Evolutionary conservation across 2,888 invertebrate species (phyloP).

Genomic region (Pandemis heparana): DNA sequence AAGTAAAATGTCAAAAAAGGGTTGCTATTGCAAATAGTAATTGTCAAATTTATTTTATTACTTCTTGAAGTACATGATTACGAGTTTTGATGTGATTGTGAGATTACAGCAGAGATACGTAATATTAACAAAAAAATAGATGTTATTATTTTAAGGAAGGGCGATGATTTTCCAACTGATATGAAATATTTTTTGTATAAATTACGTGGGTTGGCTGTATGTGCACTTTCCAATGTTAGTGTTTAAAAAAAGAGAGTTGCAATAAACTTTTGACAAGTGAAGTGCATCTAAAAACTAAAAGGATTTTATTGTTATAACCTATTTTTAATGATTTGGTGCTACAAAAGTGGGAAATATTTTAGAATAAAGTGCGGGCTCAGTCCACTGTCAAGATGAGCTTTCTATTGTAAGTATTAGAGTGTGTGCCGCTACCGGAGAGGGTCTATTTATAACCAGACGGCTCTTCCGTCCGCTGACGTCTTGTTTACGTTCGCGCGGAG

Average conservation of each 20-base stretch:
- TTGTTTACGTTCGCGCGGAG: conserved; percentile 69
- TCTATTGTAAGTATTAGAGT: conserved; percentile 85
- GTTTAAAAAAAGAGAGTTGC: conserved; percentile 43
- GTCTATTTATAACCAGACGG: conserved; percentile 72
- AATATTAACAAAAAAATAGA: background rate
- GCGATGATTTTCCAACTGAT: background rate
- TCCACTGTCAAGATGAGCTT: conserved; percentile 84
- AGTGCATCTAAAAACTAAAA: conserved; percentile 51
- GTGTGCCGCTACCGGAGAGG: conserved; percentile 46
- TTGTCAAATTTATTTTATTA: background rate
- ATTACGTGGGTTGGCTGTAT: conserved; percentile 4
- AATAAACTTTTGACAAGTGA: conserved; percentile 59
- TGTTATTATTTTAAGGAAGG: background rate
- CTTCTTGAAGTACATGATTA: background rate
- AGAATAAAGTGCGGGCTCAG: conserved; percentile 51
- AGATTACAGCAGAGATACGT: background rate
- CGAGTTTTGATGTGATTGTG: background rate
- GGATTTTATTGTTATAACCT: conserved; percentile 54
- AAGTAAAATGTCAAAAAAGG: conserved; percentile 30
- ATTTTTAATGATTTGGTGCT: conserved; percentile 73
- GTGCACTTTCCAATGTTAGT: background rate
- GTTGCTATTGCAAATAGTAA: conserved; percentile 9
- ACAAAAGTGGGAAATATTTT: conserved; percentile 54
- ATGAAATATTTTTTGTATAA: background rate
- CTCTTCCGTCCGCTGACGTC: conserved; percentile 66